phyloP scores from a whole-genome alignment of 2,888 invertebrate genomes.

The Scelioninae gen. 1 region DNA sequence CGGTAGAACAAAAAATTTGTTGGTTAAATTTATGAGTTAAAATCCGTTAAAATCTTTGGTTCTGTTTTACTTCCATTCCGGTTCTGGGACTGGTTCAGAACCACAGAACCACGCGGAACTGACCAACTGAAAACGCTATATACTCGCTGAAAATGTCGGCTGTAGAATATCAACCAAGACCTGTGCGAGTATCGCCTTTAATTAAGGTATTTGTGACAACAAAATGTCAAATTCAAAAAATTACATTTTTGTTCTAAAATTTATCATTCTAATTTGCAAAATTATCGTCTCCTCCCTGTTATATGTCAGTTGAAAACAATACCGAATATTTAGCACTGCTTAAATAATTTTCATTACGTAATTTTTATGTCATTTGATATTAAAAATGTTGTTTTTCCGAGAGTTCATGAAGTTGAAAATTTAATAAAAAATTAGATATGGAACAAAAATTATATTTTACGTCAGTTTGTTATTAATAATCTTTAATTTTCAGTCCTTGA shows the following conservation, averaged over 20 bases:
- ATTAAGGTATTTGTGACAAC: slow-evolving; percentile 87
- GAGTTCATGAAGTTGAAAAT: too few relatives aligned
- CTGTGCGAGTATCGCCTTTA: slow-evolving; percentile 92
- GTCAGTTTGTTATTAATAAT: not conserved
- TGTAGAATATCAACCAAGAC: slow-evolving; percentile 82
- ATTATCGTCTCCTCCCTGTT: too few relatives aligned
- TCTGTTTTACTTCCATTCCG: too few relatives aligned
- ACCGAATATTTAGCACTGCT: not conserved
- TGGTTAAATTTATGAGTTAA: too few relatives aligned
- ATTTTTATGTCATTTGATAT: not conserved
- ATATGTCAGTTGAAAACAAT: not conserved
- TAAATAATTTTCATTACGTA: not conserved
- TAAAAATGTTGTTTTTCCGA: not conserved
- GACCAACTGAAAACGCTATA: too few relatives aligned
- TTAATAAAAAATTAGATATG: not conserved
- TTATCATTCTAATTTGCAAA: not conserved
- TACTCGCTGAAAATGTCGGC: slow-evolving; percentile 82
- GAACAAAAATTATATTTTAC: not conserved
- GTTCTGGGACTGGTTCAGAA: too few relatives aligned
- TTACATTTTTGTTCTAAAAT: too few relatives aligned
- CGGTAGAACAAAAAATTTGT: too few relatives aligned
- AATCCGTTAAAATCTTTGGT: too few relatives aligned
- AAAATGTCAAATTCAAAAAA: not conserved
- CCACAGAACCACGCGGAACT: too few relatives aligned
- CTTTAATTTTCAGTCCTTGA: not conserved